Evolutionary conservation across 2,797 vertebrate genomes (phyloP).

Genomic region (Danionella dracula): DNA sequence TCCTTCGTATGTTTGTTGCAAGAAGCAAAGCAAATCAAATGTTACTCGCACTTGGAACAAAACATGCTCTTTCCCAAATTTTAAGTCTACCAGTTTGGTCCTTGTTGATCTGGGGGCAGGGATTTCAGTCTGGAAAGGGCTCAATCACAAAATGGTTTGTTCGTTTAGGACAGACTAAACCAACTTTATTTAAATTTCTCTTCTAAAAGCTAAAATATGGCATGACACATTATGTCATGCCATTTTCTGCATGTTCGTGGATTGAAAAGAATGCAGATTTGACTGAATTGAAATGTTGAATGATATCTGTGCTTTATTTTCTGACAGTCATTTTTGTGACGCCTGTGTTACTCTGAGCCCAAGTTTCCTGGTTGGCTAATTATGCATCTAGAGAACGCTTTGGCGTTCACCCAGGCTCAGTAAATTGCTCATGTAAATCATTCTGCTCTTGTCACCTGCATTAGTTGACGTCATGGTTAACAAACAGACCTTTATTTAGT

Average conservation of each 20-base stretch:
- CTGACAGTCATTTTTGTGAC: not conserved
- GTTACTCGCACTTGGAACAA: too few species aligned
- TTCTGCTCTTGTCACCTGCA: conserved; percentile 20
- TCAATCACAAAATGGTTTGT: too few species aligned
- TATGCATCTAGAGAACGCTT: conserved; percentile 1
- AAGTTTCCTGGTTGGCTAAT: conserved; percentile 12
- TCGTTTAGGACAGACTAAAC: too few species aligned
- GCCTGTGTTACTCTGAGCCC: not conserved
- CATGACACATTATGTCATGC: too few species aligned
- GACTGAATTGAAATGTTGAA: not conserved
- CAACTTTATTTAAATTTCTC: too few species aligned
- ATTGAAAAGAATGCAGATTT: not conserved
- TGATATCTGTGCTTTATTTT: not conserved
- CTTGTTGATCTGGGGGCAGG: too few species aligned
- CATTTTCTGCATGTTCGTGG: not conserved
- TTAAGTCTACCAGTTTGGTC: too few species aligned
- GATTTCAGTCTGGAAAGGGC: too few species aligned
- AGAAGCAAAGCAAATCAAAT: too few species aligned
- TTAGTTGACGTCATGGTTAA: conserved; percentile 19
- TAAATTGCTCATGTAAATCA: conserved; percentile 33
- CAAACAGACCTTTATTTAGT: conserved; percentile 31
- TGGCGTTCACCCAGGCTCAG: not conserved
- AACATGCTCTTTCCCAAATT: too few species aligned
- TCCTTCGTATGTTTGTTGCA: too few species aligned
- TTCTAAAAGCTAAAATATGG: too few species aligned